Evolutionary conservation across 2,113 vertebrate genomes (phyloP), one percentile per base, ranked within the genome.

Genomic region (Scomber colias): DNA sequence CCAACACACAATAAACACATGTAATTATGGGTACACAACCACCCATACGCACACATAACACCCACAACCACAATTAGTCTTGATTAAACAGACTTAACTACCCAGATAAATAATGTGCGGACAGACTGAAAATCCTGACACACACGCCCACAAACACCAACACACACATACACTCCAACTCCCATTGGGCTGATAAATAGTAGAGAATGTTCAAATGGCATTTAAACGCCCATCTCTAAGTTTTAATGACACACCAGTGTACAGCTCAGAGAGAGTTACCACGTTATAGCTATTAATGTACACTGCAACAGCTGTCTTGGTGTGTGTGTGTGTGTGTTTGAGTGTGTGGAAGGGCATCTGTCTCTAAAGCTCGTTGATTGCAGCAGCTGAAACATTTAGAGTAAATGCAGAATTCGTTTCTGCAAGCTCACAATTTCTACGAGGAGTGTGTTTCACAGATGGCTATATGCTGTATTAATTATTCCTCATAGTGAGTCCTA

Each of bases 1-100:
- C 66, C n/a, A 57, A 81, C 31, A 49, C 70, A 79, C 70, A 71
- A 57, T 59, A 61, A 85, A 73, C 57, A 81, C 57, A 65, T 68
- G 49, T 54, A 46, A 68, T 75, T 75, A 78, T 60, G n/a, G 73
- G 10, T 54, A 66, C 56, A 82, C 64, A 81, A 62, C 50, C 53
- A 81, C 24, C 19, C 64, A 60, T 5, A 73, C 63, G 27, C n/a
- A 63, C 51, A 82, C 56, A 72, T 19, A 68, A 49, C 59, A 83
- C 65, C 46, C 16, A 62, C 56, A 76, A 69, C 78, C 44, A 87
- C 86, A 86, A 91, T 94, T 91, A 93, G 87, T 94, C 89, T 93
- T 91, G 83, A 93, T 92, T 92, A 92, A 90, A 92, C 72, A 90
- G 84, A 91, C 64, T 14, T 75, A 91, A 88, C 82, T 84, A 89